phyloP scores from a whole-genome alignment of 1,140 invertebrate genomes.

The Hycleus cichorii region DNA sequence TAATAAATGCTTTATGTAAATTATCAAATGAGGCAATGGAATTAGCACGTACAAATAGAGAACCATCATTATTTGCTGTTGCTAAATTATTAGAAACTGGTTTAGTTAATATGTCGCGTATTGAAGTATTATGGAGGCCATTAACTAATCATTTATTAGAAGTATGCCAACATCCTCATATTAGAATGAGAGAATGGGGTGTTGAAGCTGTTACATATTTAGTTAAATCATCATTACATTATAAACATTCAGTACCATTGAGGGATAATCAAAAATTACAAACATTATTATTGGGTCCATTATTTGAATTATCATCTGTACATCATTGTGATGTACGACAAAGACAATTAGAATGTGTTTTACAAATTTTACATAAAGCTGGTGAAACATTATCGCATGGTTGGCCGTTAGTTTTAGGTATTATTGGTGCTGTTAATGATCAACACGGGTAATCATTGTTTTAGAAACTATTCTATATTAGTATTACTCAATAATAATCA shows the following conservation, averaged over 20 bases:
- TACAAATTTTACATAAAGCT: slow-evolving; percentile 86
- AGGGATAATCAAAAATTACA: slow-evolving; percentile 84
- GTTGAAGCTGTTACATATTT: slow-evolving; percentile 94
- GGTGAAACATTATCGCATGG: slow-evolving; percentile 87
- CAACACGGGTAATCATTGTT: slow-evolving; percentile 70
- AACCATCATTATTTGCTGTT: slow-evolving; percentile 94
- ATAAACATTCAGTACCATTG: slow-evolving; percentile 76
- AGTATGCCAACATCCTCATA: slow-evolving; percentile 93
- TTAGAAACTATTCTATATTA: neutral
- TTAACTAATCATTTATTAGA: slow-evolving; percentile 94
- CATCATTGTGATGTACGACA: slow-evolving; percentile 89
- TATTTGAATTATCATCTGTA: slow-evolving; percentile 83
- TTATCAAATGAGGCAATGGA: slow-evolving; percentile 96
- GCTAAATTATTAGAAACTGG: slow-evolving; percentile 96
- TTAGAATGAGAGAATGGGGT: slow-evolving; percentile 94
- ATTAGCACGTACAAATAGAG: slow-evolving; percentile 90
- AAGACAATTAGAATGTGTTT: slow-evolving; percentile 89
- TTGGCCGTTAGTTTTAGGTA: slow-evolving; percentile 90
- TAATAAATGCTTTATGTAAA: slow-evolving; percentile 95
- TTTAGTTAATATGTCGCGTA: slow-evolving; percentile 85
- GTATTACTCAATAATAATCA: neutral
- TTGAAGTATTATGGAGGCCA: slow-evolving; percentile 92
- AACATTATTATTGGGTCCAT: slow-evolving; percentile 75
- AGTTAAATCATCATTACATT: slow-evolving; percentile 85
- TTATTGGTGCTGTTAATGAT: slow-evolving; percentile 89